Base-by-base conservation (phyloP, 1,140 invertebrate genomes). In the Eciton burchellii region DNA sequence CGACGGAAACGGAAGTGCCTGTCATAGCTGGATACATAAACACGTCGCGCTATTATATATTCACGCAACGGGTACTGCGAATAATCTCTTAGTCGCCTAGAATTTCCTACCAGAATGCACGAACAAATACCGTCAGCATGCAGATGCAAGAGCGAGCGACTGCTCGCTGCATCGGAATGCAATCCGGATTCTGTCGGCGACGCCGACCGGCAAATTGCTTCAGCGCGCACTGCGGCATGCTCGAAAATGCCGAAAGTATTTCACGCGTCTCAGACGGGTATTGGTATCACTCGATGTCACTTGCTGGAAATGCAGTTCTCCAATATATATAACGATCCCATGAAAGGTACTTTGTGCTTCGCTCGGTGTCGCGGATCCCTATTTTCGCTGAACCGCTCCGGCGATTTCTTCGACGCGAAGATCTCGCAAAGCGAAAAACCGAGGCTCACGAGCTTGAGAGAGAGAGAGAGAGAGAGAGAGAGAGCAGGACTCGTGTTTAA, bases 21-120 rank as follows among this genome's bases (percentile, higher is more conserved):
- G 92, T 93, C 92, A 93, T 91, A 93, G 89, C 91, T 93, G 91
- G 90, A 90, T 92, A 92, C 88, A 91, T 91, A 93, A 93, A 93
- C 90, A 91, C 85, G 86, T 84, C 74, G 57, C 83, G 72, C 88
- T 92, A 91, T 92, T 92, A 92, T 90, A 92, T 91, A 90, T 92
- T 93, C 92, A 91, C 89, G 90, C 88, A 90, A 91, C 91, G 89
- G 87, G 89, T 89, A 88, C 86, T 87, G 89, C 90, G 88, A 92
- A 91, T 90, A 90, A 92, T 92, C 90, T 89, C 87, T 89, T 82
- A 83, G 85, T 88, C 86, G 86, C 86, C 85, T 88, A 74, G 86
- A 88, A 87, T 88, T 88, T 87, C 86, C 86, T 88, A 88, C 77
- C 76, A 83, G 82, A 70, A 88, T 88, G 86, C 85, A 85, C 87